Base-by-base conservation (phyloP, 2,797 vertebrate species). In the Varecia variegata region DNA sequence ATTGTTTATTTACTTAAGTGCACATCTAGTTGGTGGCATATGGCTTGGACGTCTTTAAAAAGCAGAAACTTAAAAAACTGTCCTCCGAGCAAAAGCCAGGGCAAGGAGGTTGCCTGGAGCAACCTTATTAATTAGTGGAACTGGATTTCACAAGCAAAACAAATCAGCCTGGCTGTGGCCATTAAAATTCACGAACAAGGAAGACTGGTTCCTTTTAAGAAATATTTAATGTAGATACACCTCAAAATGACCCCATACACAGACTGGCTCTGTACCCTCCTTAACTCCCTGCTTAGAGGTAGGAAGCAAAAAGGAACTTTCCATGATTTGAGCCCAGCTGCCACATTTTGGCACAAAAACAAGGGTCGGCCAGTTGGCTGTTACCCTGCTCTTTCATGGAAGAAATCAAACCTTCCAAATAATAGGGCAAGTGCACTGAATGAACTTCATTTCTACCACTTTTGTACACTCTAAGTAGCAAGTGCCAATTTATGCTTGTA, bases 91-190 rank as follows among this genome's bases (percentile, higher is more conserved):
- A 50, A 47, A 81, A 82, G 76, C 23, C 1, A 0, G 60, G 23
- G n/a, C 20, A 5, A 4, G 2, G 67, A 62, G n/a, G 68, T 74
- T 60, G 50, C 74, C 50, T 60, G 35, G 71, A 54, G 40, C 77
- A 90, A 23, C 68, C 70, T 93, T 10, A 4, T 89, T 94, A 52
- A 90, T 97, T 67, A 81, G 91, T 77, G 74, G 52, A 83, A 85
- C 80, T 1, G 1, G 62, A 81, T 95, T 94, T 97, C 83, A 94
- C 67, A 52, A 90, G 80, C 74, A 87, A 27, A 86, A 54, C 86
- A 43, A 52, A 43, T 68, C 73, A 21, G 32, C 47, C 23, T 20
- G 70, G 74, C 65, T 17, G 0, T n/a, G 17, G 23, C 30, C 62
- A 13, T n/a, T 58, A 32, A 73, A 27, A 79, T 52, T 90, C 56